Evolutionary conservation across 2,797 vertebrate species (phyloP), one percentile per base, ranked within the genome.

Genomic region (Etheostoma perlongum): DNA sequence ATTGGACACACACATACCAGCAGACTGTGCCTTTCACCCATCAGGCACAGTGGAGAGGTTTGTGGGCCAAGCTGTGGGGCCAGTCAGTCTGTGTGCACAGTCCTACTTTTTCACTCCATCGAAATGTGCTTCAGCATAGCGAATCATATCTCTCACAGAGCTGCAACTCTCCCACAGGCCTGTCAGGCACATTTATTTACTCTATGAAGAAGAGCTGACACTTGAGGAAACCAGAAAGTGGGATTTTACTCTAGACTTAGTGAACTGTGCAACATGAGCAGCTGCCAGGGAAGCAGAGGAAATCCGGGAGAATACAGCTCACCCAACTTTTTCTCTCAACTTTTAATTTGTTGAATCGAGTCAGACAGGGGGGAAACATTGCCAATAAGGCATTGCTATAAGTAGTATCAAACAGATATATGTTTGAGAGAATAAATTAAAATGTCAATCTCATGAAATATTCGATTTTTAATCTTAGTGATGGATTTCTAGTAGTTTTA

Each of bases 1-100:
- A 94, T 81, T 90, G 89, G 88, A 92, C 92, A 92, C 91, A 91
- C 85, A 86, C 91, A 92, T 84, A 89, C 86, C 80, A 84, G 81
- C 44, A 19, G 72, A 84, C 71, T 84, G 76, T 64, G 85, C 89
- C 79, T 89, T 91, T 88, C 87, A 90, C 80, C 90, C 78, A 88
- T 85, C 85, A 92, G 88, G 83, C 91, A 81, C 84, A 84, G 85
- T 67, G 81, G 81, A 89, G 84, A 88, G 82, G 82, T 85, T 87
- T 88, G 85, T 54, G 77, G 85, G 89, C 92, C 88, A 83, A 86
- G 85, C 85, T 70, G 85, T 90, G 90, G 93, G 90, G 93, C 90
- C 91, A 91, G 83, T 75, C 85, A 90, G 91, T 93, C 92, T 92
- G 88, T 92, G 88, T 86, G 89, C 70, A 73, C 72, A 80, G 83